Base-by-base conservation (phyloP, 2,888 invertebrate genomes). In the Ophion ellenae region DNA sequence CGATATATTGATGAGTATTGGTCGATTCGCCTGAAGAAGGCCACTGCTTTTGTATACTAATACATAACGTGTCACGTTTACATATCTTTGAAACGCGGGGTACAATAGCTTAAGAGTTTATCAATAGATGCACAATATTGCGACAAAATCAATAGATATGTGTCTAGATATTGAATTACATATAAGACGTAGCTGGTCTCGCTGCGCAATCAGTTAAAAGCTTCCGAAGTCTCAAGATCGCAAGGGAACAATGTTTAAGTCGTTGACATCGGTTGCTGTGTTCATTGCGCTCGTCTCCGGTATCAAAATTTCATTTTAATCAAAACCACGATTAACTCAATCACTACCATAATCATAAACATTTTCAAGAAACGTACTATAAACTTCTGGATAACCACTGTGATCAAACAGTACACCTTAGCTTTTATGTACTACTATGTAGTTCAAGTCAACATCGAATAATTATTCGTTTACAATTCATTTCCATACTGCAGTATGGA, bases 41-140 rank as follows among this genome's bases (percentile, higher is more conserved):
- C 17, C 53, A 14, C 5, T 17, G 14, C 4, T 17, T 53, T 4
- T 53, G 53, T 14, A 14, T 53, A 53, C 53, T 40, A 9, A 7
- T 40, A 40, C 40, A 40, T 6, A 40, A 32, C 32, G 53, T 32
- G 17, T 71, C 32, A n/a, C 28, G 32, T 71, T 71, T 28, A n/a
- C 32, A n/a, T 20, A 57, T 71, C 53, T 57, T 17, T 24, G 11
- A 14, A 69, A 45, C 20, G 45, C 14, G 45, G 20, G 69, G 36
- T 69, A 69, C 24, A 20, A 24, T 17, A n/a, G 20, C 20, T 69
- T n/a, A 69, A 69, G 32, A 59, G 59, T 73, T 40, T 73, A 59
- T 73, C 36, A 5, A 59, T 20, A 20, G 59, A 5, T 36, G 53
- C 14, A 36, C 32, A 32, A 24, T 57, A n/a, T 14, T 14, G 20